Evolutionary conservation across 2,797 vertebrate species (phyloP).

Genomic region (Syncerus caffer): DNA sequence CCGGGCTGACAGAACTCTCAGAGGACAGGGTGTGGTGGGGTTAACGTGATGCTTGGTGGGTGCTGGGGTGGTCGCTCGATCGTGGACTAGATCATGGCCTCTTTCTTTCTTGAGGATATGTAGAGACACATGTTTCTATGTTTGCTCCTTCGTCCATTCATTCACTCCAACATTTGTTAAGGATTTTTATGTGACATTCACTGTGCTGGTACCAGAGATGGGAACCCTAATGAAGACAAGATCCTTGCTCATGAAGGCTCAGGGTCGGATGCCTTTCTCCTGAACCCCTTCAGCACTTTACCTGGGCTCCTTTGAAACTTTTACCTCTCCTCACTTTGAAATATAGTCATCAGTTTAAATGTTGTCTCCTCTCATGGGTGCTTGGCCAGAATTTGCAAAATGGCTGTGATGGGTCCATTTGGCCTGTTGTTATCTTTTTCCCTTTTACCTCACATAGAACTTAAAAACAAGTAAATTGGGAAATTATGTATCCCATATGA

Average conservation of each 20-base stretch:
- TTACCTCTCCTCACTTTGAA: neutral
- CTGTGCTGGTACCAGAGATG: neutral
- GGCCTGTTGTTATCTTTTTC: neutral
- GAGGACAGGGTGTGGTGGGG: neutral
- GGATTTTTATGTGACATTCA: neutral
- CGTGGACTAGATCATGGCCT: neutral
- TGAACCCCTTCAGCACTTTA: neutral
- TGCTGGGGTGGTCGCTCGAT: neutral
- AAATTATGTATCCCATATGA: neutral
- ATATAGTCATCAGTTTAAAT: neutral
- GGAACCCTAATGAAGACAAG: neutral
- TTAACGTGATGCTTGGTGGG: neutral
- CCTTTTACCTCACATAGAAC: neutral
- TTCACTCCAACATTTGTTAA: neutral
- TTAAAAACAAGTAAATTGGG: neutral
- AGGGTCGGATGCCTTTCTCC: neutral
- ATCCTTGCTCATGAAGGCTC: neutral
- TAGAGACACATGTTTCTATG: neutral
- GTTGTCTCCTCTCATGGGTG: neutral
- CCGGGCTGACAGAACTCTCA: neutral
- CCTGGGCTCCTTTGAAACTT: neutral
- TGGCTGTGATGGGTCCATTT: neutral
- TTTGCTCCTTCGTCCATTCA: neutral
- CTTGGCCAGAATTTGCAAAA: constrained; percentile 12
- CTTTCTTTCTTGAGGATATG: neutral